Evolutionary conservation across 2,113 vertebrate species (phyloP).

Genomic region (Phyllostomus discolor): DNA sequence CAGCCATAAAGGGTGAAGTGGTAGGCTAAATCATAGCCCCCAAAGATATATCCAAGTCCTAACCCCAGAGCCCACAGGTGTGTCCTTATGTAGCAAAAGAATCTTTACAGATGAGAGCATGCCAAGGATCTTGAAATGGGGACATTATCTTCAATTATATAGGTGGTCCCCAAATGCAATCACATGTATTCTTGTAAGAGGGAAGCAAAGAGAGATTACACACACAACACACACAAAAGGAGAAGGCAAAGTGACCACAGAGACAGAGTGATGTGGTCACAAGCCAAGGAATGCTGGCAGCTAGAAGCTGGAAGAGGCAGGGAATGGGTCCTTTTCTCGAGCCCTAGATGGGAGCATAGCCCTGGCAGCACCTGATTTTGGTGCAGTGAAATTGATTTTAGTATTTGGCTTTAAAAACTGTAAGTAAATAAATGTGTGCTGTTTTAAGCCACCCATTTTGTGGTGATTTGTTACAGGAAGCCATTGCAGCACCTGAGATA

Average conservation of each 20-base stretch:
- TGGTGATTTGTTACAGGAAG: background rate
- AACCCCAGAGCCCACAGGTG: background rate
- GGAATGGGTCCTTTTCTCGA: background rate
- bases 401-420: background rate
- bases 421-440: background rate
- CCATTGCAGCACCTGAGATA: background rate
- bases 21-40: no score
- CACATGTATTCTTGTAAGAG: background rate
- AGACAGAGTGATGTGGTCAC: background rate
- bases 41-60: background rate
- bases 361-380: background rate
- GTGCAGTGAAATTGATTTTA: background rate
- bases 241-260: background rate
- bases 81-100: background rate
- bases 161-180: background rate
- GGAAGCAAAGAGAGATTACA: background rate
- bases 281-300: background rate
- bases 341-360: rapidly evolving
- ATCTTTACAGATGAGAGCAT: background rate
- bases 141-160: background rate
- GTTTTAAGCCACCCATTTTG: background rate
- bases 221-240: background rate
- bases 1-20: background rate
- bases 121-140: background rate
- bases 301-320: background rate